Evolutionary conservation across 2,888 invertebrate genomes (phyloP).

Genomic region (Resseliella maxima): DNA sequence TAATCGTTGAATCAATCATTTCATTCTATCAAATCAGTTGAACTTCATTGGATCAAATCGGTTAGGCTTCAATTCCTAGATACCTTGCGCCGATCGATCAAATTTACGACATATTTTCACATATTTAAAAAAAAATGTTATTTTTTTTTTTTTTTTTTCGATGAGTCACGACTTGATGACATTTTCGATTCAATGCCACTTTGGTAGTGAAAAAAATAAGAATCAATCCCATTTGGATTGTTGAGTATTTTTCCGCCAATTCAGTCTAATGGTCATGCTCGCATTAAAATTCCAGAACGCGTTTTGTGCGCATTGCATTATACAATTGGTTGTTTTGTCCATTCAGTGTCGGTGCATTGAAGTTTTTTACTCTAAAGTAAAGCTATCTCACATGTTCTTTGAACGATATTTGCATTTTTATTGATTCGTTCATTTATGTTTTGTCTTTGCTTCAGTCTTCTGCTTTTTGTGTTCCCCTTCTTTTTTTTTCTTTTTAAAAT

Average conservation of each 20-base stretch:
- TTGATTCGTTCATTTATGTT: conserved; percentile 52
- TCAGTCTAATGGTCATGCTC: conserved; percentile 35
- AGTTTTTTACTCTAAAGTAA: too few relatives aligned
- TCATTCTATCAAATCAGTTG: background rate
- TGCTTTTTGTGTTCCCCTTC: background rate
- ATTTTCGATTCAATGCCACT: background rate
- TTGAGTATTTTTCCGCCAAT: background rate
- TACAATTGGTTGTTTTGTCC: background rate
- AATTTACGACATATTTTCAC: background rate
- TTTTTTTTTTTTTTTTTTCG: too few relatives aligned
- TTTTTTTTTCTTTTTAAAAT: background rate
- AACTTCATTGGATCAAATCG: too few relatives aligned
- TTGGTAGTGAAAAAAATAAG: background rate
- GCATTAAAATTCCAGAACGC: conserved; percentile 46
- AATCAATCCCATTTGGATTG: conserved; percentile 3
- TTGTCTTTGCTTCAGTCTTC: background rate
- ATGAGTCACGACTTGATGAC: conserved; percentile 40
- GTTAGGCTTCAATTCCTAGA: too few relatives aligned
- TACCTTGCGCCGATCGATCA: background rate
- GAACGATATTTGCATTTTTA: conserved; percentile 55
- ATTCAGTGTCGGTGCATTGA: too few relatives aligned
- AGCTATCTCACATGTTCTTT: background rate
- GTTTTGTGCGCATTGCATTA: background rate
- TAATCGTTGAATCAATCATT: too few relatives aligned
- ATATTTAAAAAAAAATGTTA: background rate